phyloP scores from a whole-genome alignment of 1,140 invertebrate genomes.

The Orussus abietinus region DNA sequence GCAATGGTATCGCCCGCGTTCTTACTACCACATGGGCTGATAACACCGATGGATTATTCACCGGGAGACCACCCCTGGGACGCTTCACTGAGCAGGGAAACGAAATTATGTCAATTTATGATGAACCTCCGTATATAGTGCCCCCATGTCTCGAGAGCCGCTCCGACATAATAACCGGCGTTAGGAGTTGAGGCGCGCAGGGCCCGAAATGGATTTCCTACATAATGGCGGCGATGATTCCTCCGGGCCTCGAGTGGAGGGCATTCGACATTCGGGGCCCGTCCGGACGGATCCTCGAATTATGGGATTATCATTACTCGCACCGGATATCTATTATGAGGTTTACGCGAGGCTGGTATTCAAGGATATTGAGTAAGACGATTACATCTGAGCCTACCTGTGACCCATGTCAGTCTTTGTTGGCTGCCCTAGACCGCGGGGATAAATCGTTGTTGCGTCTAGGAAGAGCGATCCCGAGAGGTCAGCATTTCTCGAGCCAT shows the following conservation, averaged over 20 bases:
- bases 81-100: slow-evolving; percentile 4
- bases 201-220: background rate
- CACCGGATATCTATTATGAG: slow-evolving; percentile 16
- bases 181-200: background rate
- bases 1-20: background rate
- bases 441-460: no score
- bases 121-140: background rate
- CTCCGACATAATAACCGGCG: background rate
- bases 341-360: slow-evolving; percentile 9
- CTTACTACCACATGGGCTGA: background rate
- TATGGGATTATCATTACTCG: slow-evolving; percentile 29
- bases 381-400: slow-evolving; percentile 23
- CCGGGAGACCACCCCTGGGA: background rate
- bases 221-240: slow-evolving; percentile 20
- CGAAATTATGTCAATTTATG: background rate
- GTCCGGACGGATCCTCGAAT: slow-evolving; percentile 18
- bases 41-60: background rate
- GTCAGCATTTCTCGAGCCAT: no score
- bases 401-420: slow-evolving; percentile 15
- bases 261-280: slow-evolving; percentile 14
- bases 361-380: slow-evolving; percentile 23
- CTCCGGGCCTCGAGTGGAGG: slow-evolving; percentile 13
- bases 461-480: no score
- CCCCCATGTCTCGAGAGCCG: background rate
- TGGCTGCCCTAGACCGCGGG: slow-evolving; percentile 6